Conservation (phyloP, 2,888 invertebrate species). For the Cosmia trapezina region DNA sequence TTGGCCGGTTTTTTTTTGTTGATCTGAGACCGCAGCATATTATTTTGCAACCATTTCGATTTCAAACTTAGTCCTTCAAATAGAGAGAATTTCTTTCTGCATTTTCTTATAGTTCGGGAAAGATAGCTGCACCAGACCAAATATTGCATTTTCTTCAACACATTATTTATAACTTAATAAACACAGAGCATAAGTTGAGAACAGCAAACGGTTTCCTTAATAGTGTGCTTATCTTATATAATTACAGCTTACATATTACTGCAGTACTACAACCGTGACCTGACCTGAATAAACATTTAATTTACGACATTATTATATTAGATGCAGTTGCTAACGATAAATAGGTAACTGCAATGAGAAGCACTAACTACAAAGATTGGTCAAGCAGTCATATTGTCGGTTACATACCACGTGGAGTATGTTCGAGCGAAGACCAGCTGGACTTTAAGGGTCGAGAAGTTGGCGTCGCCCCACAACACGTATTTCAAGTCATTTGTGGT, state of each 20-base stretch:
- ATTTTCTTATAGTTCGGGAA: no score
- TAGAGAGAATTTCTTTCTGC: no score
- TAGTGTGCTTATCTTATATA: constrained; percentile 25
- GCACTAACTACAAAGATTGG: not conserved
- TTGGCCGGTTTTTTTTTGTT: no score
- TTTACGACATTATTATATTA: not conserved
- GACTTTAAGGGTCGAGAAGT: no score
- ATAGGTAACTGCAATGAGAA: not conserved
- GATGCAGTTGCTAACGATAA: not conserved
- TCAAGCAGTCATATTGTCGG: not conserved
- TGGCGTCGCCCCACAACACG: no score
- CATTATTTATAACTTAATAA: not conserved
- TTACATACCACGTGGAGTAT: no score
- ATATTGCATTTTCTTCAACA: not conserved
- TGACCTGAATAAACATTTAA: not conserved
- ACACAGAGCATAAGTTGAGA: not conserved
- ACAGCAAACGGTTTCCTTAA: constrained; percentile 15
- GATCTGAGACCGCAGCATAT: no score
- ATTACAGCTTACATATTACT: constrained; percentile 7
- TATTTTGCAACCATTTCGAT: no score
- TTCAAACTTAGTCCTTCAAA: no score
- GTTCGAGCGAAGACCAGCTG: no score
- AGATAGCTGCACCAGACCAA: no score
- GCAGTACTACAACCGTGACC: constrained; percentile 1
- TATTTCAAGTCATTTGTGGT: no score